Conservation (phyloP, 2,797 vertebrate genomes). For the Muscicapa comitata region DNA sequence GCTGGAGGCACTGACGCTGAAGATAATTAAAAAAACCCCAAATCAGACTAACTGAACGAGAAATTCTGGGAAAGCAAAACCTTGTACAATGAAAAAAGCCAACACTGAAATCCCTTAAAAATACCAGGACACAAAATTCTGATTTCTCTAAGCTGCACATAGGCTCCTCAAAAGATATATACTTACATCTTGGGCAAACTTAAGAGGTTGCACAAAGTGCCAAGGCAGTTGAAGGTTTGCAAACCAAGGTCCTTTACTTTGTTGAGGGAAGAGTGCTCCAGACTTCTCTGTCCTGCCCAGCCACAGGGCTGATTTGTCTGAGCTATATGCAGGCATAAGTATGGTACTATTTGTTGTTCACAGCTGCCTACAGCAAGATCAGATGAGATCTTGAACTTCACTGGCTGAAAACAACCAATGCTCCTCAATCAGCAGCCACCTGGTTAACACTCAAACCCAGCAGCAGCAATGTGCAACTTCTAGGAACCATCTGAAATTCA, state of each 20-base stretch:
- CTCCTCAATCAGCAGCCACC: neutral
- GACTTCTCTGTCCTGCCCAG: neutral
- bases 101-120: neutral
- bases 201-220: neutral
- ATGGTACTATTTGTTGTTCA: neutral
- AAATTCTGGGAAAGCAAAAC: neutral
- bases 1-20: neutral
- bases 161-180: neutral
- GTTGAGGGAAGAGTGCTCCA: neutral
- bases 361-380: neutral
- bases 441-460: neutral
- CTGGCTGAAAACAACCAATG: neutral
- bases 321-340: neutral
- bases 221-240: neutral
- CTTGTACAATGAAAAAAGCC: neutral
- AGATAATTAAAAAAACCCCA: neutral
- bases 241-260: neutral
- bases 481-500: neutral
- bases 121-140: neutral
- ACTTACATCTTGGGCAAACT: neutral
- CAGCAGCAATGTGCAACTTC: neutral
- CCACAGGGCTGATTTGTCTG: accelerated
- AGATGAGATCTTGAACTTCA: neutral
- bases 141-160: neutral
- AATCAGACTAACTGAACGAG: neutral